Percentiles rank a stretch among this genome's conserved stretches.
phyloP scores from a whole-genome alignment of 2,113 vertebrate species.

The Orycteropus afer region DNA sequence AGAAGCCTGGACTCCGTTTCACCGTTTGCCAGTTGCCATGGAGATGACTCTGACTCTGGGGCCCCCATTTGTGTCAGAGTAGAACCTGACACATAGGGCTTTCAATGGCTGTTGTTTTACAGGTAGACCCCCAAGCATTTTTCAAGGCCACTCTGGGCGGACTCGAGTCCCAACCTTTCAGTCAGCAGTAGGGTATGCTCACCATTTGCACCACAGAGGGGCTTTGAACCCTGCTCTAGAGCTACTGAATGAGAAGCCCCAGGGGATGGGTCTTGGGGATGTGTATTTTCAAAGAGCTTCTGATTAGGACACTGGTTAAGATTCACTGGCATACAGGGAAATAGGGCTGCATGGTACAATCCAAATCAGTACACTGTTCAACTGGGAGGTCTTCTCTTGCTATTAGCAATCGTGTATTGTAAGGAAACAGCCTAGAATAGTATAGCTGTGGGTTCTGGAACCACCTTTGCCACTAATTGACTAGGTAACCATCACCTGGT shows the following conservation, averaged over 20 bases:
- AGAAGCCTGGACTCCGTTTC: constrained; percentile 18
- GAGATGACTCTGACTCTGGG: background rate
- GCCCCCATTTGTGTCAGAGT: background rate
- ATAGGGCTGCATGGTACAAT: background rate
- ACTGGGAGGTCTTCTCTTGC: background rate
- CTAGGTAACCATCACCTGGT: background rate
- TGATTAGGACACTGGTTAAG: background rate
- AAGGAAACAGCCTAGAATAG: background rate
- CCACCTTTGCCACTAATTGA: background rate
- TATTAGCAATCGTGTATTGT: background rate
- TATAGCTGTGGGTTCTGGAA: background rate
- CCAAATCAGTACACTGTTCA: background rate
- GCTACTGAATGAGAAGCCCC: background rate
- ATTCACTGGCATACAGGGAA: background rate
- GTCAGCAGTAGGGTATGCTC: background rate
- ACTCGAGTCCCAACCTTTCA: background rate
- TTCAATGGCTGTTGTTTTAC: background rate
- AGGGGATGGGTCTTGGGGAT: background rate
- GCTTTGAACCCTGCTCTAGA: too few relatives aligned
- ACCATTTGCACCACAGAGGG: too few relatives aligned
- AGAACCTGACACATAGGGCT: background rate
- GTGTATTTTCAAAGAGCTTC: background rate
- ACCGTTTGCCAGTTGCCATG: background rate
- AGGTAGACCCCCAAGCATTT: background rate
- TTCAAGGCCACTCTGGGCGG: too few relatives aligned